Base-by-base conservation (phyloP, 2,888 invertebrate species). In the Heliconius hortense region DNA sequence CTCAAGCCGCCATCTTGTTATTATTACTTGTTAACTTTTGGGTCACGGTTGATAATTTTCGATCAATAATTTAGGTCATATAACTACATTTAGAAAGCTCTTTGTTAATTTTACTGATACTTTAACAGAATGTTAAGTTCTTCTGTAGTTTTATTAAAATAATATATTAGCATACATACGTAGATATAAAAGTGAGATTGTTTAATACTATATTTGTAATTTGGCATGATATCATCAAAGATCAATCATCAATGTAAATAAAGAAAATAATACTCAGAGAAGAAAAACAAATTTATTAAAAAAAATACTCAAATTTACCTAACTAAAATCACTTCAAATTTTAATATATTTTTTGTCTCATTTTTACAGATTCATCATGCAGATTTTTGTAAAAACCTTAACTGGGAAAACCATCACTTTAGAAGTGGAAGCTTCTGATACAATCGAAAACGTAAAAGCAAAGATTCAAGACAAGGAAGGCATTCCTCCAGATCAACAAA, bases 401-500 rank as follows among this genome's bases (percentile, higher is more conserved):
- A 84, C 84, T 39, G 85, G 84, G 1, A 85, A 85, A 35, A 85
- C 85, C 13, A 85, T 85, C 28, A 85, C 85, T 0, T 81, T 95
- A 18, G 91, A 88, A 83, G 94, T 95, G 1, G 96, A 96, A 83
- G 89, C 95, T 24, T 78, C 76, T 0, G 85, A 86, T 71, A 86
- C 85, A 1, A 86, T 86, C 48, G 86, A 77, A 66, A 77, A 77
- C 64, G 10, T 78, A 1, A 77, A 77, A 26, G 78, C 78, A 1
- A 78, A 78, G 28, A 78, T 78, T 31, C 78, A 78, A 26, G 78
- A 78, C 60, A 78, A 78, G n/a, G 79, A 79, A 63, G 85, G 85
- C 4, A 85, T 85, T 8, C 85, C 85, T 0, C 85, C 85, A 68
- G 85, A 85, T 62, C 85, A 85, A 5, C 85, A 85, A 66, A n/a